These are phyloP conservation scores for Polydrusus pterygomalis DNA, from an alignment of 2,888 invertebrate species.

Conservation along the genomic window DNA sequence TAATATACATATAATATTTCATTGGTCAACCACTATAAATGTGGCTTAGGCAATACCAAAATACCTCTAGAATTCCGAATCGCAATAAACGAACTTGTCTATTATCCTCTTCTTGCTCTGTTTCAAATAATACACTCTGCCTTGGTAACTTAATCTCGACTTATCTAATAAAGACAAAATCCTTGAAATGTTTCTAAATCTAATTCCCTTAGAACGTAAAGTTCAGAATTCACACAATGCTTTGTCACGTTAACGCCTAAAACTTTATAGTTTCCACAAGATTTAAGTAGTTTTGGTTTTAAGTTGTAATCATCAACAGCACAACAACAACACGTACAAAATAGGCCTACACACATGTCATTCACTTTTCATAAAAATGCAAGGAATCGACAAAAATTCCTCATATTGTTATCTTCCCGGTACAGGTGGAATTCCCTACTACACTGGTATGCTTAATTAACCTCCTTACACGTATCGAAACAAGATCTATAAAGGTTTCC, in stretches of 20 bases:
- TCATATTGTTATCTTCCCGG: too few species aligned
- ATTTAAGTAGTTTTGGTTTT: not conserved
- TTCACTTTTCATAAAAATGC: too few species aligned
- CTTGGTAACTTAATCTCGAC: not conserved
- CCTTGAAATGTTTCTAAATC: not conserved
- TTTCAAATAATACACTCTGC: not conserved
- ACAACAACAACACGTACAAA: too few species aligned
- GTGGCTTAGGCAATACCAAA: too few species aligned
- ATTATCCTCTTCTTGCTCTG: not conserved
- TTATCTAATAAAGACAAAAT: conserved; percentile 2
- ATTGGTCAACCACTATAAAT: too few species aligned
- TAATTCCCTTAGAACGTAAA: not conserved
- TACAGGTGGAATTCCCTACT: too few species aligned
- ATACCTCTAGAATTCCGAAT: not conserved
- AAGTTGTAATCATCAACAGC: not conserved
- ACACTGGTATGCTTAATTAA: too few species aligned
- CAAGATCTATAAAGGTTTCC: too few species aligned
- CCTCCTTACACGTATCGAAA: too few species aligned
- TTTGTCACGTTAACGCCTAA: not conserved
- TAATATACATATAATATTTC: too few species aligned
- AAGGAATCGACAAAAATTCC: too few species aligned
- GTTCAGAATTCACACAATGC: conserved; percentile 2
- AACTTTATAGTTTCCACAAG: not conserved
- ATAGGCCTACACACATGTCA: too few species aligned
- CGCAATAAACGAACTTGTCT: not conserved